Evolutionary conservation across 2,113 vertebrate genomes (phyloP), one percentile per base, ranked within the genome.

Genomic region (Empidonax traillii): DNA sequence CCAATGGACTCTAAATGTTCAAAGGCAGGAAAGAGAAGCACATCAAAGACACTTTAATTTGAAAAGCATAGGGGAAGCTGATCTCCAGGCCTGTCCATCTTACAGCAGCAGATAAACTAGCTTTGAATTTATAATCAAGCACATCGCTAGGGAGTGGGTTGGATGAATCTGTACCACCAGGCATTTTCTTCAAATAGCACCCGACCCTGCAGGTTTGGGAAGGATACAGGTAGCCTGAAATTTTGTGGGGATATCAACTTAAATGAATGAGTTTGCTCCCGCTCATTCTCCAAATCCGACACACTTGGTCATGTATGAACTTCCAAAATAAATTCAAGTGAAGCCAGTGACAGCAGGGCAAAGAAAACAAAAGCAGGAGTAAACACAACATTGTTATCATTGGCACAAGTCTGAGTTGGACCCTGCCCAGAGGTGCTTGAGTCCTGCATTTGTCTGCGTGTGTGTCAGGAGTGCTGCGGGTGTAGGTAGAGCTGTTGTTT

Each of bases 31-130:
- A 28, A 92, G 67, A 65, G 61, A 74, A 93, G 53, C 25, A 66
- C 94, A 90, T 96, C 93, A 93, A 95, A 96, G 91, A 78, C 0
- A 8, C 65, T 93, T 58, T 83, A 85, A 80, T 86, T 89, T 91
- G 85, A 90, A 91, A 87, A 89, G 31, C 75, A 52, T 37, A 39
- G 74, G 58, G 53, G 72, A 93, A 85, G 81, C 67, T 94, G 79
- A 61, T 93, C 68, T 86, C 53, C 46, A 84, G 72, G 43, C 72
- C 83, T 83, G 78, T 46, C 75, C 4, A 0, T 41, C 43, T 47
- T 81, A 31, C 14, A 85, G 37, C 47, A 84, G 44, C 31, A 61
- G 73, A 28, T 53, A 71, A 77, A 93, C 66, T 65, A 86, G 33
- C 81, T 89, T 63, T 87, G 73, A 47, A 79, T 94, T 90, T 90